Conservation (phyloP, 2,888 invertebrate genomes). For the Aphidius colemani region DNA sequence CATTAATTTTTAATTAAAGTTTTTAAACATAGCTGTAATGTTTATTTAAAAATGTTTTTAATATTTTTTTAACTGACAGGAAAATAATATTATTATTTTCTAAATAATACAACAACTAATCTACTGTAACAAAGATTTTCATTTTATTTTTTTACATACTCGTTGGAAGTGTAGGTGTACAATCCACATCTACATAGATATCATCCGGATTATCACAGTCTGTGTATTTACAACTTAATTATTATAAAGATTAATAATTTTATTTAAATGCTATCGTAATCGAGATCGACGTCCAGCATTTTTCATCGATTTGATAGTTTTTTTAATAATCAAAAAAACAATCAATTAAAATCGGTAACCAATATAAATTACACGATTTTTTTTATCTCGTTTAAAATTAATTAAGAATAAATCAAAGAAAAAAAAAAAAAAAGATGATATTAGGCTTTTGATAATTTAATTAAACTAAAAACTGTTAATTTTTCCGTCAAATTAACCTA, state of each 20-base stretch:
- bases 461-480: too few species aligned
- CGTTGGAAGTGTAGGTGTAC: slow-evolving; percentile 35
- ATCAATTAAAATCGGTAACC: slow-evolving; percentile 11
- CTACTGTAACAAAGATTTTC: slow-evolving; percentile 20
- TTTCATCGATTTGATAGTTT: slow-evolving; percentile 26
- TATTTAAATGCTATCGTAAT: slow-evolving; percentile 29
- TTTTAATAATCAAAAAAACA: slow-evolving; percentile 22
- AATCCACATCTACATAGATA: slow-evolving; percentile 46
- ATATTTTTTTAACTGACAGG: not conserved
- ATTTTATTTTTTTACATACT: slow-evolving; percentile 10
- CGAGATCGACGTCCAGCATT: slow-evolving; percentile 26
- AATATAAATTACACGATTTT: not conserved
- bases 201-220: slow-evolving; percentile 60
- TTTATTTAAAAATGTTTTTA: not conserved
- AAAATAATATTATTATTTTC: slow-evolving; percentile 4
- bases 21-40: slow-evolving; percentile 17
- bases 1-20: slow-evolving; percentile 1
- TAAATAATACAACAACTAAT: slow-evolving; percentile 8
- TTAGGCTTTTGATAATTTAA: too few species aligned
- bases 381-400: too few species aligned
- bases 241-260: slow-evolving; percentile 14
- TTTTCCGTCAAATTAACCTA: too few species aligned
- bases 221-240: slow-evolving; percentile 59
- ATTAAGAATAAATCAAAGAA: too few species aligned
- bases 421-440: too few species aligned